phyloP scores from a whole-genome alignment of 2,888 invertebrate genomes.

The Campoletis raptor region DNA sequence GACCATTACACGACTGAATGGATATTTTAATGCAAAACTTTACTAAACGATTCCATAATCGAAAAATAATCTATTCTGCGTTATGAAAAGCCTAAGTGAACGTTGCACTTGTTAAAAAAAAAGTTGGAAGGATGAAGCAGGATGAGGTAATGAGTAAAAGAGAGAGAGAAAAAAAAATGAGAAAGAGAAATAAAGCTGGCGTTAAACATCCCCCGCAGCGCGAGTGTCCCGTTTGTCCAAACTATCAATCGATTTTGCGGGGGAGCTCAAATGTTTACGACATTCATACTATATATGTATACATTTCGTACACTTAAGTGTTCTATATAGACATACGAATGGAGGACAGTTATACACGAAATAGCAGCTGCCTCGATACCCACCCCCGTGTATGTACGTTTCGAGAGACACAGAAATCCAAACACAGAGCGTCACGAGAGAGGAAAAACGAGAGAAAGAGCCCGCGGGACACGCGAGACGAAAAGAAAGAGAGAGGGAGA shows the following conservation, averaged over 20 bases:
- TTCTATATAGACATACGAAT: conserved; percentile 47
- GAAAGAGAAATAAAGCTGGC: conserved; percentile 21
- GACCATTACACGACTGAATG: neutral
- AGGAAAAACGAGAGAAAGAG: conserved; percentile 36
- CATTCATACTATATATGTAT: conserved; percentile 23
- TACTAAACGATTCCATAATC: neutral
- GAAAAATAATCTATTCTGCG: neutral
- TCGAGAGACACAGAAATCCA: conserved; percentile 77
- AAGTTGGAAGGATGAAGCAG: neutral
- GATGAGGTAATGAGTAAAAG: neutral
- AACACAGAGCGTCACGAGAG: conserved; percentile 76
- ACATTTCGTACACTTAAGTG: conserved; percentile 29
- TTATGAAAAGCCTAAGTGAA: neutral
- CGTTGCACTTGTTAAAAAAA: neutral
- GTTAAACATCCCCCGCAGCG: conserved; percentile 56
- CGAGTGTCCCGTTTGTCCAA: conserved; percentile 77
- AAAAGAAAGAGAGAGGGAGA: conserved; percentile 27
- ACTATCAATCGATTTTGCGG: conserved; percentile 81
- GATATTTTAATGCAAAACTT: neutral
- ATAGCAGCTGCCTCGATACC: conserved; percentile 70
- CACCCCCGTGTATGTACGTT: conserved; percentile 62
- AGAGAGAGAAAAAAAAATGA: neutral
- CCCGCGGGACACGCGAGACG: conserved; percentile 31
- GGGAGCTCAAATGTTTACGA: conserved; percentile 59
- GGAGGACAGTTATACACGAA: conserved; percentile 70